Percentiles rank a stretch among this genome's conserved stretches.
These are phyloP conservation scores for Bombus superbus DNA, from an alignment of 1,140 invertebrate species.

Conservation along the genomic window DNA sequence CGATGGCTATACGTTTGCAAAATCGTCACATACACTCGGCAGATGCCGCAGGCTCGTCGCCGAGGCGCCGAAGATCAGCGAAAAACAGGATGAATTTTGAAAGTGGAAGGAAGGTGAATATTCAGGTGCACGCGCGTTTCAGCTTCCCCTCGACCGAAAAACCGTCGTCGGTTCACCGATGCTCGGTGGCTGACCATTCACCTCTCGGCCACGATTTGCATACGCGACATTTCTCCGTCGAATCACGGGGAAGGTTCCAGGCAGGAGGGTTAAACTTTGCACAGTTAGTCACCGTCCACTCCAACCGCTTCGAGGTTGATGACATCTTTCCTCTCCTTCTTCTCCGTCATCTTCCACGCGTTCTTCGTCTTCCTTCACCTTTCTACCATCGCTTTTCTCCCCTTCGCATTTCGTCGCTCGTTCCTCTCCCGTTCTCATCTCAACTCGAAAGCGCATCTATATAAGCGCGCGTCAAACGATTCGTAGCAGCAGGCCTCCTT, in stretches of 20 bases:
- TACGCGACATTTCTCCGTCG: slow-evolving; percentile 43
- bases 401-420: neutral
- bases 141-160: neutral
- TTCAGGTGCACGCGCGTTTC: slow-evolving; percentile 28
- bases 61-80: neutral
- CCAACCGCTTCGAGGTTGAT: slow-evolving; percentile 62
- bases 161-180: neutral
- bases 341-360: slow-evolving; percentile 58
- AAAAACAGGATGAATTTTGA: neutral
- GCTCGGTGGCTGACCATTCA: slow-evolving; percentile 47
- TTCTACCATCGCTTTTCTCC: slow-evolving; percentile 24
- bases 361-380: slow-evolving; percentile 35
- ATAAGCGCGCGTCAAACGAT: neutral
- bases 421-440: neutral
- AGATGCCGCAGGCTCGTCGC: no score
- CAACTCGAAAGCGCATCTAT: neutral
- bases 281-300: slow-evolving; percentile 68
- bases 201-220: slow-evolving; percentile 56
- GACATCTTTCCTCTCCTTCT: slow-evolving; percentile 68
- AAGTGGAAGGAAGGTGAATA: neutral
- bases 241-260: slow-evolving; percentile 22
- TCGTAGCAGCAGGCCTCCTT: slow-evolving; percentile 48
- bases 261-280: slow-evolving; percentile 68
- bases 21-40: neutral
- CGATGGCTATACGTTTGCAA: neutral